Conservation (phyloP, 1,140 invertebrate genomes). For the Drosophila quadrilineata region DNA sequence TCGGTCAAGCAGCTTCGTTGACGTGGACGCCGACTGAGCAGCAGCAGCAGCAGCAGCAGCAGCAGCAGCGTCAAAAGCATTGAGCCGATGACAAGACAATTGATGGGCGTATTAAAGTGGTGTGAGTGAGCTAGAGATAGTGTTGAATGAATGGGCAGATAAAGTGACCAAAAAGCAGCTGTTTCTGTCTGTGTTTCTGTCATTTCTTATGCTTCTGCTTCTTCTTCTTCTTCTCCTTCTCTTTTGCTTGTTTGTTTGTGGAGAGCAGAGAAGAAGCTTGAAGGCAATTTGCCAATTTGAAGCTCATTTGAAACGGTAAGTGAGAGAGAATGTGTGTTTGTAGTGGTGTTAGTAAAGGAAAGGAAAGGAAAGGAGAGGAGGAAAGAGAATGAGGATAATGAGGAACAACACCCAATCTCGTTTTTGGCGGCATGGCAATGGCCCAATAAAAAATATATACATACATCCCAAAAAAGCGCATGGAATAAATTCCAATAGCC, state of each 20-base stretch:
- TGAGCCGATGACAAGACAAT: slow-evolving; percentile 71
- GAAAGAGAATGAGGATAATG: neutral
- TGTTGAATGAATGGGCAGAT: slow-evolving; percentile 36
- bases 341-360: slow-evolving; percentile 6
- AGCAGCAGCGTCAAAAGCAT: slow-evolving; percentile 20
- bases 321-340: neutral
- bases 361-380: slow-evolving; percentile 8
- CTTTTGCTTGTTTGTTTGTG: neutral
- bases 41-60: neutral
- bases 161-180: slow-evolving; percentile 38
- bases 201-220: neutral
- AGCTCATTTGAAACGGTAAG: slow-evolving; percentile 1
- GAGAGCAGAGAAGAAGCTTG: neutral
- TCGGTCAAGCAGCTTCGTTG: slow-evolving; percentile 35
- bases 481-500: slow-evolving; percentile 23
- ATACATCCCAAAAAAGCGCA: slow-evolving; percentile 11
- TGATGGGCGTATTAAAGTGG: slow-evolving; percentile 51
- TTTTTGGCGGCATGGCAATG: neutral
- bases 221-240: neutral
- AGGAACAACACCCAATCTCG: neutral
- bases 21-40: too few relatives aligned
- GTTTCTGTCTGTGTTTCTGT: neutral
- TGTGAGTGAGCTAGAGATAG: slow-evolving; percentile 5
- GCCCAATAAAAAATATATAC: neutral
- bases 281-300: slow-evolving; percentile 10